Evolutionary conservation across 2,888 invertebrate species (phyloP), one percentile per base, ranked within the genome.

Genomic region (Acanthosepion pharaonis): DNA sequence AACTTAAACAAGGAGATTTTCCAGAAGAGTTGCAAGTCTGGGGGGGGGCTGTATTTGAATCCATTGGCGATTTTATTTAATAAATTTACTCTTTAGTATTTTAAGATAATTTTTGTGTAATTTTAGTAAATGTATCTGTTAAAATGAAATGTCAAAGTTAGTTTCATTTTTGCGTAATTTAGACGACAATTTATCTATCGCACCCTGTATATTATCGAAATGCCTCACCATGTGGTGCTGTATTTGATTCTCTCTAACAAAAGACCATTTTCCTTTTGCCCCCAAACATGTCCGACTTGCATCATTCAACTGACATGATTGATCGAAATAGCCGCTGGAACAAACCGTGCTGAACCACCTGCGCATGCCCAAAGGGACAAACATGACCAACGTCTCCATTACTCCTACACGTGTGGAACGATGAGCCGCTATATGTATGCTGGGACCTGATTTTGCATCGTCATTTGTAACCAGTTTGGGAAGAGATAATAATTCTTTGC

Each of bases 341-440:
- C n/a, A n/a, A 78, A 78, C 78, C n/a, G 78, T 78, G 78, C 78
- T 78, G 78, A 78, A 78, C 78, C 78, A 78, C 78, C 78, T 78
- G 78, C 78, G 78, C 78, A n/a, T 78, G 78, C 78, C n/a, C 78
- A 33, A n/a, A 78, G n/a, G n/a, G 78, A 78, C 78, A 78, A 78
- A 78, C 78, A 78, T 78, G 78, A 33, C 78, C 78, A 33, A n/a
- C 78, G 78, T 78, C 78, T 78, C n/a, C 11, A 15, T 11, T 78
- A n/a, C n/a, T 11, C n/a, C 78, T 78, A 78, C 78, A 78, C 78
- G 78, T n/a, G 78, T 78, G 15, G 78, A 33, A 78, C 78, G 15
- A 78, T 15, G 78, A 78, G n/a, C 15, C n/a, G 15, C 78, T n/a
- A 15, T 78, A 15, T n/a, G 78, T n/a, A 78, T 11, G 23, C n/a